Conservation (phyloP, 2,888 invertebrate species). For the Phoenoteleia sp. region DNA sequence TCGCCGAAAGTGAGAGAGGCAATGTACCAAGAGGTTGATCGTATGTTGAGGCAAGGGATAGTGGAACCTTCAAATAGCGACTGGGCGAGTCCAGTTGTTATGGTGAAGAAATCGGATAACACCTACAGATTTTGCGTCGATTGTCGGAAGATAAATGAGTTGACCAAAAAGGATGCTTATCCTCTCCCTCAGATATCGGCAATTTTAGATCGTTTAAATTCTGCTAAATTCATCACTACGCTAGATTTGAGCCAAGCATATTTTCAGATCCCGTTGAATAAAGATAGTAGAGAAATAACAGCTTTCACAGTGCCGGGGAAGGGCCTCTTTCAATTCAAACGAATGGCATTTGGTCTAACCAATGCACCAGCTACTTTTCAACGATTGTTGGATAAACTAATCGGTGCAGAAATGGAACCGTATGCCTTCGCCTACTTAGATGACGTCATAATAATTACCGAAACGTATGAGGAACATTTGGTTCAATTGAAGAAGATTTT, state of each 20-base stretch:
- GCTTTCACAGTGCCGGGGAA: no score
- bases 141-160: slow-evolving; percentile 42
- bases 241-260: slow-evolving; percentile 77
- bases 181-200: not conserved
- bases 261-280: no score
- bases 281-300: not conserved
- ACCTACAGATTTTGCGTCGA: slow-evolving; percentile 78
- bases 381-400: slow-evolving; percentile 15
- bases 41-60: not conserved
- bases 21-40: not conserved
- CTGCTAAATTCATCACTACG: not conserved
- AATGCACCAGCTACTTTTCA: slow-evolving; percentile 22
- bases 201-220: not conserved
- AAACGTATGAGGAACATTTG: slow-evolving; percentile 5
- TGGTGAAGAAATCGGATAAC: slow-evolving; percentile 76
- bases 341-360: slow-evolving; percentile 13
- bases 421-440: slow-evolving; percentile 62
- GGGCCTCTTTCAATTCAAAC: slow-evolving; percentile 23
- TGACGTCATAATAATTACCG: slow-evolving; percentile 48
- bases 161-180: slow-evolving; percentile 12
- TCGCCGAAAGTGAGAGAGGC: not conserved
- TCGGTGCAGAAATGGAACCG: not conserved
- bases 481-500: not conserved
- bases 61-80: slow-evolving; percentile 26
- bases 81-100: slow-evolving; percentile 78